Evolutionary conservation across 2,113 vertebrate species (phyloP).

Genomic region (Struthidea cinerea): DNA sequence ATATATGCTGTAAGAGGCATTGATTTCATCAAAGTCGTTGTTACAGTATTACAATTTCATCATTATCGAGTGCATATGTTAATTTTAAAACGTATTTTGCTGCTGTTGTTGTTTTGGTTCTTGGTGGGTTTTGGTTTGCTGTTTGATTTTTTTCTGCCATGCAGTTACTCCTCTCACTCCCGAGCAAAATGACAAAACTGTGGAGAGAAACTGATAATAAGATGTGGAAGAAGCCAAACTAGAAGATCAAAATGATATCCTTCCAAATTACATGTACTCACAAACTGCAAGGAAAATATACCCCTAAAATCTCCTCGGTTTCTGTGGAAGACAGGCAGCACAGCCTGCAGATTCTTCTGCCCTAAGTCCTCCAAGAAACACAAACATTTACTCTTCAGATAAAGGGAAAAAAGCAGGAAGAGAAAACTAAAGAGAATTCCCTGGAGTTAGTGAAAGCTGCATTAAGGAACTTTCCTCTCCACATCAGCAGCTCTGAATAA

Average conservation of each 20-base stretch:
- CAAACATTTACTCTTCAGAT: conserved; percentile 19
- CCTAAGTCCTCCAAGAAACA: not conserved
- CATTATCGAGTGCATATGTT: accelerated
- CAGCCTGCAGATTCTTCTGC: not conserved
- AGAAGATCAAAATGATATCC: not conserved
- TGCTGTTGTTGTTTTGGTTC: not conserved
- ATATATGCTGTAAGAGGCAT: not conserved
- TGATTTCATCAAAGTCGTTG: not conserved
- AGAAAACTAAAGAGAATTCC: conserved; percentile 1
- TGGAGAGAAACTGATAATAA: not conserved
- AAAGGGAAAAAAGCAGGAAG: not conserved
- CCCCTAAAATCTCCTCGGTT: not conserved
- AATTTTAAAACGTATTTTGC: not conserved
- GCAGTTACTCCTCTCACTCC: not conserved
- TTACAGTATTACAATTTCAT: not conserved
- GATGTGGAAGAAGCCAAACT: not conserved
- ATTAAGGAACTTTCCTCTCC: not conserved
- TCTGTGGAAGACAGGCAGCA: not conserved
- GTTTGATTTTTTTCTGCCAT: not conserved
- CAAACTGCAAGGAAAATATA: not conserved
- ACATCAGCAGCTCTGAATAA: not conserved
- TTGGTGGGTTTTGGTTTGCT: not conserved
- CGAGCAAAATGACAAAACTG: not conserved
- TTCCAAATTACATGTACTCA: not conserved
- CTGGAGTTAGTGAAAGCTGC: not conserved